Base-by-base conservation (phyloP, 2,888 invertebrate species). In the Leucoptera coffeella region DNA sequence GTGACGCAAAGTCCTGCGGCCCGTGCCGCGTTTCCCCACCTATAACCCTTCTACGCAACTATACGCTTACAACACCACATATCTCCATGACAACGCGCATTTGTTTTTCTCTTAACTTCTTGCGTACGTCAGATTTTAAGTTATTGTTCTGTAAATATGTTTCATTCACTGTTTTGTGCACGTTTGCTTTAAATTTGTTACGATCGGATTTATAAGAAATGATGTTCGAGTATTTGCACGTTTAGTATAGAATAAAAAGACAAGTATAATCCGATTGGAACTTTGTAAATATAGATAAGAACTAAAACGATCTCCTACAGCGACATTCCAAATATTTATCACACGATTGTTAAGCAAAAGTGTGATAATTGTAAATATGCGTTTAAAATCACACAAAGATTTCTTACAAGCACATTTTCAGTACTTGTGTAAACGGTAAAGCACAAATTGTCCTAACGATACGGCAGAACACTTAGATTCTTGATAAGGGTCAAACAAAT, bases 271-370 rank as follows among this genome's bases (percentile, higher is more conserved):
- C 13, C 13, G 9, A 10, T 15, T n/a, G 9, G 7, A 15, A 4
- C 6, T 9, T n/a, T 4, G 6, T 25, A 25, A 9, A n/a, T 9
- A 25, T 25, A n/a, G 5, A n/a, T n/a, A n/a, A n/a, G n/a, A n/a
- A n/a, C n/a, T n/a, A n/a, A n/a, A 19, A 22, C 14, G 45, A 50
- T 52, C 48, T 55, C 54, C 55, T 59, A 40, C 58, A 62, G 67
- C 67, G 46, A 45, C 65, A 67, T 67, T 67, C 67, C 67, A 65
- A 67, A 67, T 40, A n/a, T n/a, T n/a, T n/a, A n/a, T n/a, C n/a
- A n/a, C n/a, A n/a, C n/a, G n/a, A n/a, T n/a, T n/a, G n/a, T n/a
- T n/a, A n/a, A n/a, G n/a, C n/a, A n/a, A n/a, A n/a, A n/a, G n/a
- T n/a, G n/a, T n/a, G n/a, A n/a, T n/a, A n/a, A n/a, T n/a, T n/a